These are phyloP conservation scores for Thripadectes ignobilis DNA, from an alignment of 2,797 vertebrate genomes.

Conservation along the genomic window DNA sequence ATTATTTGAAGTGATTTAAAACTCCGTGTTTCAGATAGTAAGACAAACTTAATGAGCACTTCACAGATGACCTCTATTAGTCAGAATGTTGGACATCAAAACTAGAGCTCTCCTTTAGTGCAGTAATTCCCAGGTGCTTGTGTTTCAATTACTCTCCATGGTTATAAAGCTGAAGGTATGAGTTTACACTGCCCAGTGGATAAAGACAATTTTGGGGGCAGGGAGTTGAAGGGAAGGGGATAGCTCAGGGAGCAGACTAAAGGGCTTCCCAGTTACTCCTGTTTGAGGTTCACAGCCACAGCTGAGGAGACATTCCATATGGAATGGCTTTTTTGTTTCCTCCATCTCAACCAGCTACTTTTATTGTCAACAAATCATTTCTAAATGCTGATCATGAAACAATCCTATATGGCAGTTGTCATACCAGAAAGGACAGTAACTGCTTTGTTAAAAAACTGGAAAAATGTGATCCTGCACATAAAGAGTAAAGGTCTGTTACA, in stretches of 20 bases:
- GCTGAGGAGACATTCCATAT: background rate
- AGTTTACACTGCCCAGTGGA: background rate
- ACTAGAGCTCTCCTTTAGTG: background rate
- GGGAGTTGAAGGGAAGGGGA: background rate
- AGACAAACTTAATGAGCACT: conserved; percentile 7
- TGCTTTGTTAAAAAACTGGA: background rate
- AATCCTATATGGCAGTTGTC: background rate
- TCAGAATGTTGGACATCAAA: background rate
- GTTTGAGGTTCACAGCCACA: background rate
- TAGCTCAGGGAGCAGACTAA: background rate
- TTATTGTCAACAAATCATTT: background rate
- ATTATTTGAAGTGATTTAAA: conserved; percentile 42
- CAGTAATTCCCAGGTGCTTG: background rate
- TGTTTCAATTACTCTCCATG: background rate
- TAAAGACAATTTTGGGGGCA: background rate
- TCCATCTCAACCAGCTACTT: background rate
- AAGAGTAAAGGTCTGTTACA: background rate
- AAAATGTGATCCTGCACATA: background rate
- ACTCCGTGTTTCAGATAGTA: background rate
- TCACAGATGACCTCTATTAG: conserved; percentile 35
- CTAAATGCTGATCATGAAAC: background rate
- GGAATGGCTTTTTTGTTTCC: background rate
- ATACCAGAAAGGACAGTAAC: background rate
- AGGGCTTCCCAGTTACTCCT: background rate
- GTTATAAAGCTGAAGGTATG: background rate